Evolutionary conservation across 2,113 vertebrate genomes (phyloP).

Genomic region (Salvelinus alpinus): DNA sequence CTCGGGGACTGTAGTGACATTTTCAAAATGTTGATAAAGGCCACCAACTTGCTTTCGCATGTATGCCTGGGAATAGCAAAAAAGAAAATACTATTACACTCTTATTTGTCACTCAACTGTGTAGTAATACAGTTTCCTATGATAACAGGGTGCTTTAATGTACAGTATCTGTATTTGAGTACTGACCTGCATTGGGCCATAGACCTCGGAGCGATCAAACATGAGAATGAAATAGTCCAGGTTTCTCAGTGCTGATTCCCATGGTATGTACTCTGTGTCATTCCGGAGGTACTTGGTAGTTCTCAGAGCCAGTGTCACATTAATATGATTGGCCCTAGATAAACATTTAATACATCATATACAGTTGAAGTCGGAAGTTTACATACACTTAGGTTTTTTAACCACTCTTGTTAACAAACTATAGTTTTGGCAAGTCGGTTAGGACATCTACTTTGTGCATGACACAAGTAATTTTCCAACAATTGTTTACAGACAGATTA

Average conservation of each 20-base stretch:
- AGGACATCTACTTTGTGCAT: too few species aligned
- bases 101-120: too few species aligned
- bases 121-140: background rate
- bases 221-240: slow-evolving; percentile 82
- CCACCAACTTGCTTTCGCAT: slow-evolving; percentile 70
- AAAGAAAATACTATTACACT: too few species aligned
- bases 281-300: slow-evolving; percentile 78
- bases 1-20: slow-evolving; percentile 25
- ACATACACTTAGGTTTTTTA: too few species aligned
- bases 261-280: slow-evolving; percentile 80
- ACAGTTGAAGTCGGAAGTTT: too few species aligned
- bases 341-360: background rate
- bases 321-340: slow-evolving; percentile 72
- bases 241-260: slow-evolving; percentile 78
- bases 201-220: slow-evolving; percentile 90
- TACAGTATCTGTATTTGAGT: background rate
- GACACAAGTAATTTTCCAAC: too few species aligned
- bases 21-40: slow-evolving; percentile 68
- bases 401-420: too few species aligned
- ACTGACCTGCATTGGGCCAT: slow-evolving; percentile 82
- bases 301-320: slow-evolving; percentile 77
- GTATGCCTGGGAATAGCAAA: slow-evolving; percentile 72
- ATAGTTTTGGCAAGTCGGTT: too few species aligned
- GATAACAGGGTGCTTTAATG: background rate
- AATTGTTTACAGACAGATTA: too few species aligned